These are phyloP conservation scores for Drosophila hamatofila DNA, from an alignment of 2,888 invertebrate species.

Conservation along the genomic window DNA sequence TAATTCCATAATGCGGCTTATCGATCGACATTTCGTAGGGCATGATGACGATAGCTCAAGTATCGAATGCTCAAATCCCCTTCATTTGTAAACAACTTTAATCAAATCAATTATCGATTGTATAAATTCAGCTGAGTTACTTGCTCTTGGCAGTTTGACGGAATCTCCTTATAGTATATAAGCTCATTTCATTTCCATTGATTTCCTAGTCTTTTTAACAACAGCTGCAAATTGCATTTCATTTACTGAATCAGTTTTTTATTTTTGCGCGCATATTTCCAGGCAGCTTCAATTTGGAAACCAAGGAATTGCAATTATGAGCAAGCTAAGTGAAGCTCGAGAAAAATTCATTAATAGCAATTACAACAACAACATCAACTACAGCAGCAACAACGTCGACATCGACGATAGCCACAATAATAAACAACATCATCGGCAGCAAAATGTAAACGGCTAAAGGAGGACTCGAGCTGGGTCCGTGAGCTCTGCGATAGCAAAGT, in stretches of 20 bases:
- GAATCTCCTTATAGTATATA: not conserved
- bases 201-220: not conserved
- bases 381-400: constrained; percentile 8
- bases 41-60: not conserved
- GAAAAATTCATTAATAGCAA: constrained; percentile 49
- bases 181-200: not conserved
- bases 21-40: not conserved
- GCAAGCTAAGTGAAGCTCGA: constrained; percentile 43
- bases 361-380: constrained; percentile 12
- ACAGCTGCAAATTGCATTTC: constrained; percentile 24
- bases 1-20: too few relatives aligned
- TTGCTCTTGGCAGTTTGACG: not conserved
- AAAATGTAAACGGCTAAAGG: constrained; percentile 64
- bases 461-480: constrained; percentile 52
- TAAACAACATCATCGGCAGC: constrained; percentile 43
- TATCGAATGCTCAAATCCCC: not conserved
- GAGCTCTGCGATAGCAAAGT: constrained; percentile 48
- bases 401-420: constrained; percentile 9
- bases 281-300: constrained; percentile 50
- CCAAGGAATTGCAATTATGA: constrained; percentile 67
- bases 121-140: not conserved
- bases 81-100: not conserved
- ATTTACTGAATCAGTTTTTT: constrained; percentile 6
- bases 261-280: constrained; percentile 12
- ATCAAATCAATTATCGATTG: not conserved